Evolutionary conservation across 23 tunicate species (phyloP).

Genomic region (Styela clava): DNA sequence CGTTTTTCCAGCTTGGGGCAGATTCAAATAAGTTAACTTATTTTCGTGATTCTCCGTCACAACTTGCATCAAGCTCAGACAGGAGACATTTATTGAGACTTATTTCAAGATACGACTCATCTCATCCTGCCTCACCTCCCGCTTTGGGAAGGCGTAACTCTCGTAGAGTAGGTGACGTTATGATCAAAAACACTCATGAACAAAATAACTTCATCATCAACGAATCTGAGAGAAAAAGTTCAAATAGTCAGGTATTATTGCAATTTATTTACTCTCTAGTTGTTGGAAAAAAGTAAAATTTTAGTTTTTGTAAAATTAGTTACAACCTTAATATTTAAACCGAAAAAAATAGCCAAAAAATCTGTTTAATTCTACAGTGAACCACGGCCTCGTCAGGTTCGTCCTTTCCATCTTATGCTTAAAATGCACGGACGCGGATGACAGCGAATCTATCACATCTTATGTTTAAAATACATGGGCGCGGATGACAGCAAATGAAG

Average conservation of each 20-base stretch:
- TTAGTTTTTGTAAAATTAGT: no score
- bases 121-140: conserved; percentile 12
- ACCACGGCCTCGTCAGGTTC: no score
- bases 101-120: conserved; percentile 20
- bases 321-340: no score
- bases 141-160: background rate
- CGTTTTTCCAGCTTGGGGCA: conserved; percentile 61
- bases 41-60: conserved; percentile 73
- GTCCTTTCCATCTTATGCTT: no score
- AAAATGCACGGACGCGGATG: no score
- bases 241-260: background rate
- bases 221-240: background rate
- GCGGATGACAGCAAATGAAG: no score
- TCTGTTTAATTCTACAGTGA: no score
- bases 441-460: no score
- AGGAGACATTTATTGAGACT: conserved; percentile 8
- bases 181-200: background rate
- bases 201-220: background rate
- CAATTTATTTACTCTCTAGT: no score
- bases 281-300: no score
- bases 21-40: conserved; percentile 63
- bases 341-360: no score
- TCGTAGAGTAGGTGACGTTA: background rate
- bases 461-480: no score
- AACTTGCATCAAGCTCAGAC: conserved; percentile 32